Evolutionary conservation across 2,888 invertebrate genomes (phyloP), one percentile per base, ranked within the genome.

Genomic region (Chromoteleia sp.): DNA sequence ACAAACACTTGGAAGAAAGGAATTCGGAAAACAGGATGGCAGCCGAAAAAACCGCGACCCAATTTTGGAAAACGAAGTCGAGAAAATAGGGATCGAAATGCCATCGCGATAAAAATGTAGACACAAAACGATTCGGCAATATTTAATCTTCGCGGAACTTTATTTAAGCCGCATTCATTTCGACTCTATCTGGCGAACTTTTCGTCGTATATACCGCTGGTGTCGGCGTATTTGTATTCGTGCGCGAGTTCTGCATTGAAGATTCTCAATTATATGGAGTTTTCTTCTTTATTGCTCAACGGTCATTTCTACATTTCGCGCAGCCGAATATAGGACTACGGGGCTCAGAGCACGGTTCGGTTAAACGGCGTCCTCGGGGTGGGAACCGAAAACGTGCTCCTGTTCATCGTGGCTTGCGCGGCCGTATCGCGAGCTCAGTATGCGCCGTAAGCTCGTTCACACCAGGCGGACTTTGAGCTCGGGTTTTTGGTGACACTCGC

Each of bases 361-460:
- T 70, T 77, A 77, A 77, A 56, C 56, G 56, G 50, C n/a, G 70
- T 79, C 48, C 50, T 61, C 19, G 75, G 83, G 87, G 85, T 85
- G 88, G 88, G 87, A 77, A 80, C 82, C 84, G 87, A 83, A 88
- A 88, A 88, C 88, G 88, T 88, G 88, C 85, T 88, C 84, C 76
- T 68, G 81, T 76, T 81, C 81, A 76, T 76, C 63, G 74, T 65
- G 82, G 82, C 85, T 84, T 85, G 84, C 86, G 84, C 86, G 81
- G 52, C 67, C 83, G 73, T 71, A 58, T 65, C 71, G 78, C 75
- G 67, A 78, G 85, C 84, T 90, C 90, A 91, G 91, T 91, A 87
- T 87, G 90, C 88, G 88, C 88, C 87, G 89, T 87, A 87, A 89
- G 86, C 87, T 88, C 87, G 86, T 56, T 30, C 54, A 41, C 52